These are phyloP conservation scores for Meandrusa payeni DNA, from an alignment of 2,888 invertebrate genomes.

Conservation along the genomic window DNA sequence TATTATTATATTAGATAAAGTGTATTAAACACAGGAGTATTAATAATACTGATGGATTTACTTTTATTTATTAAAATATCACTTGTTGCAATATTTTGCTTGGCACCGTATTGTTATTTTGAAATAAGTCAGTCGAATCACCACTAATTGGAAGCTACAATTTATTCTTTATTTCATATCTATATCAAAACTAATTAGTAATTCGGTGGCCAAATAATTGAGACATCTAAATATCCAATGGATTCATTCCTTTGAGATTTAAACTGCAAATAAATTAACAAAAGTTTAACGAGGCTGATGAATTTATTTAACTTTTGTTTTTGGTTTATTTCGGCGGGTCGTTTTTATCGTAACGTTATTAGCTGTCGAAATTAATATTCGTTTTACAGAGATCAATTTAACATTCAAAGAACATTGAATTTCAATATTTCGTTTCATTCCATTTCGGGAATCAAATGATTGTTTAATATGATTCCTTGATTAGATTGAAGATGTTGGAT, in stretches of 20 bases:
- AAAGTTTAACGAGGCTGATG: slow-evolving; percentile 17
- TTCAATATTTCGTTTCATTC: no score
- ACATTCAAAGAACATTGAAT: no score
- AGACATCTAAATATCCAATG: slow-evolving; percentile 13
- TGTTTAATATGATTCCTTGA: no score
- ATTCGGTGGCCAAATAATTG: slow-evolving; percentile 20
- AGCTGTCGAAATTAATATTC: slow-evolving; percentile 1
- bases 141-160: slow-evolving; percentile 14
- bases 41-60: no score
- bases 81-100: background rate
- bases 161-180: slow-evolving; percentile 16
- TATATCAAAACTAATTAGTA: slow-evolving; percentile 17
- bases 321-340: background rate
- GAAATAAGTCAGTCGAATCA: slow-evolving; percentile 12
- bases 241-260: slow-evolving; percentile 13
- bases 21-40: no score
- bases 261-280: slow-evolving; percentile 14
- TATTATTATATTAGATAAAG: no score
- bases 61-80: no score
- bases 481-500: no score
- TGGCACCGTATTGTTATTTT: slow-evolving; percentile 1
- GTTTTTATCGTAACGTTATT: slow-evolving; percentile 1
- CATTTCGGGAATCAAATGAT: no score
- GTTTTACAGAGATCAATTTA: no score
- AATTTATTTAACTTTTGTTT: background rate